Conservation (phyloP, 2,888 invertebrate genomes). For the Syritta pipiens region DNA sequence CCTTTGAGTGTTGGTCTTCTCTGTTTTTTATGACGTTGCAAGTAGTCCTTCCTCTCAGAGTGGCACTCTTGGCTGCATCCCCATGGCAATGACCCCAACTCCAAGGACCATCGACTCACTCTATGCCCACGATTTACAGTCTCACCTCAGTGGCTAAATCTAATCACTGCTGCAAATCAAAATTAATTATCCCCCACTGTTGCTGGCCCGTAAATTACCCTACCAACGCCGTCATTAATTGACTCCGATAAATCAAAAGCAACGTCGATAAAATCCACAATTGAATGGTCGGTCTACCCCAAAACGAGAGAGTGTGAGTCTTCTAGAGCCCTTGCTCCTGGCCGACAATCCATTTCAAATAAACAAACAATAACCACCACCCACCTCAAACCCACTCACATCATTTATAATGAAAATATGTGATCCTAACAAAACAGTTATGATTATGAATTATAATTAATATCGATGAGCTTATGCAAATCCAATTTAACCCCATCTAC, state of each 20-base stretch:
- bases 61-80: too few species aligned
- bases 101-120: too few species aligned
- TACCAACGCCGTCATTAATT: slow-evolving; percentile 54
- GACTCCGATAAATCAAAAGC: slow-evolving; percentile 67
- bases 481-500: slow-evolving; percentile 52
- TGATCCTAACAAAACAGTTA: slow-evolving; percentile 66
- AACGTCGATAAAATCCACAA: slow-evolving; percentile 65
- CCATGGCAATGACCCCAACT: too few species aligned
- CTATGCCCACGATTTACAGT: too few species aligned
- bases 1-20: too few species aligned
- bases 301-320: too few species aligned
- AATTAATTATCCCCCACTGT: slow-evolving; percentile 61
- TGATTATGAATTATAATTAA: slow-evolving; percentile 68
- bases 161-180: slow-evolving; percentile 58
- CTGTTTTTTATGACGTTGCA: too few species aligned
- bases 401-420: slow-evolving; percentile 15
- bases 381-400: neutral
- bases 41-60: too few species aligned
- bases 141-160: neutral
- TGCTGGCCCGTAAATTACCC: slow-evolving; percentile 51
- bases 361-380: slow-evolving; percentile 47
- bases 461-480: slow-evolving; percentile 69
- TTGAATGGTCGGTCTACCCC: slow-evolving; percentile 15
- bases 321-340: neutral
- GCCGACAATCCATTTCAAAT: slow-evolving; percentile 13